Base-by-base conservation (phyloP, 1,140 invertebrate genomes). In the Heliconius himera region DNA sequence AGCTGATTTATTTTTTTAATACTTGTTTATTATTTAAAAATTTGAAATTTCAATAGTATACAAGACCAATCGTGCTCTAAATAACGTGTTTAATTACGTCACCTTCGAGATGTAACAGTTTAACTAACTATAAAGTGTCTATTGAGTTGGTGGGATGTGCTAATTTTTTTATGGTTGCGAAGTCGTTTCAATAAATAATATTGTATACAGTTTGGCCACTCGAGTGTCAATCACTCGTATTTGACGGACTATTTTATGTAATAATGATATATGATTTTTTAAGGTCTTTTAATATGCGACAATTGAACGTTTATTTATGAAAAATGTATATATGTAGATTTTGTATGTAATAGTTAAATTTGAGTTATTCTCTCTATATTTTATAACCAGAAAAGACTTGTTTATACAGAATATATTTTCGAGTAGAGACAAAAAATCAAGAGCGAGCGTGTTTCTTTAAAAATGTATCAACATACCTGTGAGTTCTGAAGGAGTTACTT, bases 111-210 rank as follows among this genome's bases (percentile, higher is more conserved):
- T 66, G 60, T 66, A 26, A 66, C 26, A 66, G 60, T 66, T 26
- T 74, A 8, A 49, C 9, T 70, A 60, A 49, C 20, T 70, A 75
- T 22, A n/a, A 20, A 66, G 26, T 60, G 74, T 51, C 77, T 66
- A 76, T 77, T 54, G 22, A 51, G 72, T 74, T n/a, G 74, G 13
- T 74, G 49, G 56, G 41, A 54, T 82, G 74, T 80, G 78, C 72
- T 70, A 79, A 82, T 80, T 82, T 82, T 76, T 82, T 82, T 77
- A 75, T 80, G 74, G 51, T 70, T 77, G 70, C 54, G n/a, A 74
- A 79, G 33, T 49, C 75, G 78, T 33, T 36, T 76, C 66, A 82
- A 79, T 77, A 72, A 74, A 79, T 80, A 33, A 71, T 26, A 66
- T 41, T 80, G 49, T 77, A 72, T 71, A 41, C 33, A 6, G 6